phyloP scores from a whole-genome alignment of 53 echinoderm and acorn worm genomes.

The Mesocentrotus franciscanus region DNA sequence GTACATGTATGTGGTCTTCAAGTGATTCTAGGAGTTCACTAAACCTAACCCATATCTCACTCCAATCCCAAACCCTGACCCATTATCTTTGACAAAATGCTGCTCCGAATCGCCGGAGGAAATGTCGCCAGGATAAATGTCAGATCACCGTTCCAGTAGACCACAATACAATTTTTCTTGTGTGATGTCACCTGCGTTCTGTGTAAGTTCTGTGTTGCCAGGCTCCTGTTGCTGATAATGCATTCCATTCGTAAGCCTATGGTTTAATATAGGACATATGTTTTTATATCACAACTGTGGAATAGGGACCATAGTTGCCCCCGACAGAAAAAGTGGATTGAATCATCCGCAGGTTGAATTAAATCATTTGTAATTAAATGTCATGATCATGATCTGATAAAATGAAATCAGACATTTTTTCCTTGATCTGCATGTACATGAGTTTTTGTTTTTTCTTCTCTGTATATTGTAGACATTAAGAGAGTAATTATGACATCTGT shows the following conservation, averaged over 20 bases:
- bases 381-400: neutral
- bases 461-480: neutral
- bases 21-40: neutral
- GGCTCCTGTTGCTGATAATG: neutral
- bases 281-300: neutral
- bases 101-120: too few relatives aligned
- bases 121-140: neutral
- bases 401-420: neutral
- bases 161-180: neutral
- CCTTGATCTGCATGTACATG: neutral
- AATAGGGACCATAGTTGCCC: too few relatives aligned
- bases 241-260: neutral
- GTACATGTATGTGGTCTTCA: neutral
- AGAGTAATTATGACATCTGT: neutral
- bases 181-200: neutral
- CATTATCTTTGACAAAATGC: neutral
- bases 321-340: neutral
- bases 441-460: neutral
- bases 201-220: too few relatives aligned
- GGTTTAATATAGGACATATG: neutral
- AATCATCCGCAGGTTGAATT: neutral
- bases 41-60: neutral
- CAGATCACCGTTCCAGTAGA: neutral
- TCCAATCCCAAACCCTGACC: neutral
- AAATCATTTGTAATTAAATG: neutral